Evolutionary conservation across 2,113 vertebrate genomes (phyloP).

Genomic region (Setophaga coronata): DNA sequence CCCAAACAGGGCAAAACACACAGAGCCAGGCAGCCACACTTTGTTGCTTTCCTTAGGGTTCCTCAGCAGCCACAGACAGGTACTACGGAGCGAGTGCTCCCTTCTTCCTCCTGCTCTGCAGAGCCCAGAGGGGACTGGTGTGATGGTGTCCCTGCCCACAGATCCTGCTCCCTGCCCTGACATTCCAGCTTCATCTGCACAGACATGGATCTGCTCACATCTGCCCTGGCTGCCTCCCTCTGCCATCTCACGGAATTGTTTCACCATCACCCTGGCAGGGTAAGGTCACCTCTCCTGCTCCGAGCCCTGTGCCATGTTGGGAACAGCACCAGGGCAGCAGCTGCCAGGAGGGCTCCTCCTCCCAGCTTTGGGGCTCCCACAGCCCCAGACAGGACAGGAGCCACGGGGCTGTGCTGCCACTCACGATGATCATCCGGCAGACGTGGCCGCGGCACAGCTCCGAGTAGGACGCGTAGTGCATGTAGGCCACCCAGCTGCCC

Average conservation of each 20-base stretch:
- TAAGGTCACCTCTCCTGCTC: not conserved
- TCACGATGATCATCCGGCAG: constrained; percentile 91
- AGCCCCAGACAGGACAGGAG: accelerated
- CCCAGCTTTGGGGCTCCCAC: not conserved
- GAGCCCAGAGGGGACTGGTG: accelerated
- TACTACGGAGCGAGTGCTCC: not conserved
- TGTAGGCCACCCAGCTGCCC: constrained; percentile 93
- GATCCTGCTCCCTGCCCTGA: not conserved
- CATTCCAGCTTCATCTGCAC: not conserved
- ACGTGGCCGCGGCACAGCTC: constrained; percentile 92
- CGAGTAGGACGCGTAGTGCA: constrained; percentile 91
- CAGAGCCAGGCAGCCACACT: not conserved
- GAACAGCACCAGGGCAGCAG: not conserved
- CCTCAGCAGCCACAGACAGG: not conserved
- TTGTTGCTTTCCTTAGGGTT: not conserved
- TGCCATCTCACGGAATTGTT: not conserved
- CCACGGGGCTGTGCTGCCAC: not conserved
- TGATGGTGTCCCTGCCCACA: not conserved
- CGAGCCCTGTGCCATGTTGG: accelerated
- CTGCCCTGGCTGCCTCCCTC: not conserved
- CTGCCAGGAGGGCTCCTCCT: not conserved
- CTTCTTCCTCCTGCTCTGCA: not conserved
- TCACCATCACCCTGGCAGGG: accelerated
- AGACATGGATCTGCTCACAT: not conserved
- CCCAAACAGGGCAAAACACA: not conserved